Evolutionary conservation across 2,797 vertebrate species (phyloP).

Genomic region (Tachyglossus aculeatus): DNA sequence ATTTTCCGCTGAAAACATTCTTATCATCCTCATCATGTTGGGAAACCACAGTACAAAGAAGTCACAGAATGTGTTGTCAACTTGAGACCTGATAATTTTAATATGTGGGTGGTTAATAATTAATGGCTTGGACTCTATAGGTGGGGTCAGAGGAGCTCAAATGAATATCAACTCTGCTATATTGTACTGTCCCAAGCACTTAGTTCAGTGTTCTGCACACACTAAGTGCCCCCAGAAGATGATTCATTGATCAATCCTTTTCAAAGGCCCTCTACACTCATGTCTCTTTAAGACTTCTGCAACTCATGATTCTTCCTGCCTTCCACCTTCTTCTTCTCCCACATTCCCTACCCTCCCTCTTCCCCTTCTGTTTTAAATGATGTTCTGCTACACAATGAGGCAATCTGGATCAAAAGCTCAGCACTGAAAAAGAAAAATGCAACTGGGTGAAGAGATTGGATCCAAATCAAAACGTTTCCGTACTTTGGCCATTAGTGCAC

Average conservation of each 20-base stretch:
- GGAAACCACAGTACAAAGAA: constrained; percentile 34
- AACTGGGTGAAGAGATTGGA: constrained; percentile 61
- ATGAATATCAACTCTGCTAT: too few species aligned
- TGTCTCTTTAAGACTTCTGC: constrained; percentile 42
- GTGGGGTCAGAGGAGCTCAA: constrained; percentile 30
- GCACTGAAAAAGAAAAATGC: constrained; percentile 47
- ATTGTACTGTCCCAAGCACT: too few species aligned
- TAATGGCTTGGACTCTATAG: constrained; percentile 53
- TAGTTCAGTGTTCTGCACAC: too few species aligned
- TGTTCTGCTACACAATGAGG: constrained; percentile 56
- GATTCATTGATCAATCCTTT: too few species aligned
- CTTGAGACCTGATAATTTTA: constrained; percentile 49
- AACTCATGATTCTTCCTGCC: constrained; percentile 34
- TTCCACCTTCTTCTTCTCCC: too few species aligned
- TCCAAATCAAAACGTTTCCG: constrained; percentile 62
- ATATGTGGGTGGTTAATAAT: constrained; percentile 56
- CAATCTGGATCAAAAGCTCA: constrained; percentile 62
- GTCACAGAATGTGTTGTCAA: constrained; percentile 29
- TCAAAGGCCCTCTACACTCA: constrained; percentile 39
- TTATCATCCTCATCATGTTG: constrained; percentile 40
- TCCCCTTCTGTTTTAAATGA: constrained; percentile 65
- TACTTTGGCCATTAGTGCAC: constrained; percentile 55
- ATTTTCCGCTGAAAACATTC: constrained; percentile 44
- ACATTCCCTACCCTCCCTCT: constrained; percentile 23
- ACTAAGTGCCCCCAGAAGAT: too few species aligned